phyloP scores from a whole-genome alignment of 2,888 invertebrate species.

The Gortyna flavago region DNA sequence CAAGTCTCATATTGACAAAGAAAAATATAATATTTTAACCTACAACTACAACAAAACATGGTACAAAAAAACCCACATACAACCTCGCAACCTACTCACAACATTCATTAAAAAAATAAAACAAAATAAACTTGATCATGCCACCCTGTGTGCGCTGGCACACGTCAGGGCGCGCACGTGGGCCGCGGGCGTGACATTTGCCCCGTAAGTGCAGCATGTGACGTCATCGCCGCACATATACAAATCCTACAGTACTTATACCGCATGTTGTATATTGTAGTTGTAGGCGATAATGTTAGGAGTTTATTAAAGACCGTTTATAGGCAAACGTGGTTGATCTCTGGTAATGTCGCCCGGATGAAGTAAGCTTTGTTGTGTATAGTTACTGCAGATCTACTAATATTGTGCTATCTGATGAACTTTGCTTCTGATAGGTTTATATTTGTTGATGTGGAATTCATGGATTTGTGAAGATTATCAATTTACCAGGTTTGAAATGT shows the following conservation, averaged over 20 bases:
- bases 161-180: slow-evolving; percentile 79
- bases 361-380: slow-evolving; percentile 59
- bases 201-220: slow-evolving; percentile 78
- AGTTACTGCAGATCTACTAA: slow-evolving; percentile 38
- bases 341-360: slow-evolving; percentile 48
- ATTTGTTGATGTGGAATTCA: slow-evolving; percentile 12
- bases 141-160: slow-evolving; percentile 66
- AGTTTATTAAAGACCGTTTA: slow-evolving; percentile 62
- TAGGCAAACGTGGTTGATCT: slow-evolving; percentile 56
- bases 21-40: not conserved
- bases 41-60: slow-evolving; percentile 6
- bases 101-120: slow-evolving; percentile 4
- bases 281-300: slow-evolving; percentile 63
- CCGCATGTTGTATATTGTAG: slow-evolving; percentile 34
- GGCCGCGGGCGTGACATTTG: slow-evolving; percentile 85
- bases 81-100: slow-evolving; percentile 37
- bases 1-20: not conserved
- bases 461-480: slow-evolving; percentile 5
- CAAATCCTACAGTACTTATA: slow-evolving; percentile 22
- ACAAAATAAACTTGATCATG: slow-evolving; percentile 54
- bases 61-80: slow-evolving; percentile 29
- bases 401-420: slow-evolving; percentile 56
- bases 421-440: slow-evolving; percentile 47
- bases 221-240: slow-evolving; percentile 77
- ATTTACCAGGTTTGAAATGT: slow-evolving; percentile 3